A percentile compares a stretch with the other conserved stretches of the same genome.
Conservation (phyloP, 2,113 vertebrate species). For the Furnarius figulus region DNA sequence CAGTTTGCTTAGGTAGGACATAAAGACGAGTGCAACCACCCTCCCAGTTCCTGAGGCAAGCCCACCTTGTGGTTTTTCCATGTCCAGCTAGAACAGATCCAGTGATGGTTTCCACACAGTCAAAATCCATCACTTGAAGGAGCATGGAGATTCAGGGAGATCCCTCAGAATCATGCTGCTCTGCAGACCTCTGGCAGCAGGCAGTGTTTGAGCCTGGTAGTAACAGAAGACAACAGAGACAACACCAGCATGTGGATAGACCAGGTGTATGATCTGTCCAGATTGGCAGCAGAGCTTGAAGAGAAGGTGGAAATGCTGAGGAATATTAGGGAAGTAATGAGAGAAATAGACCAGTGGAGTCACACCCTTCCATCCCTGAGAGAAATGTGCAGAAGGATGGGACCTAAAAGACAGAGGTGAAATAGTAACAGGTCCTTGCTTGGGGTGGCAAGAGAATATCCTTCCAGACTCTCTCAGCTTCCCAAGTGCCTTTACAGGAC, state of each 20-base stretch:
- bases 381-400: neutral
- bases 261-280: neutral
- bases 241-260: neutral
- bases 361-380: neutral
- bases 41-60: neutral
- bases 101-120: neutral
- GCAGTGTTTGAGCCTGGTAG: neutral
- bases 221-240: neutral
- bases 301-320: neutral
- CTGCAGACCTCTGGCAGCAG: neutral
- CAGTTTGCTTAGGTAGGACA: neutral
- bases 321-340: neutral
- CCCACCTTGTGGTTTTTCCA: neutral
- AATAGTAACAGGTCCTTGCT: neutral
- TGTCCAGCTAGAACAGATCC: neutral
- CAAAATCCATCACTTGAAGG: neutral
- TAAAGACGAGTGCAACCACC: neutral
- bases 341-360: neutral
- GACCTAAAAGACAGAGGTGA: neutral
- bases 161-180: neutral
- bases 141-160: too few species aligned
- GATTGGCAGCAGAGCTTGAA: neutral
- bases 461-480: neutral
- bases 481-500: neutral
- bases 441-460: neutral